Base-by-base conservation (phyloP, 2,797 vertebrate genomes). In the Nothura maculosa region DNA sequence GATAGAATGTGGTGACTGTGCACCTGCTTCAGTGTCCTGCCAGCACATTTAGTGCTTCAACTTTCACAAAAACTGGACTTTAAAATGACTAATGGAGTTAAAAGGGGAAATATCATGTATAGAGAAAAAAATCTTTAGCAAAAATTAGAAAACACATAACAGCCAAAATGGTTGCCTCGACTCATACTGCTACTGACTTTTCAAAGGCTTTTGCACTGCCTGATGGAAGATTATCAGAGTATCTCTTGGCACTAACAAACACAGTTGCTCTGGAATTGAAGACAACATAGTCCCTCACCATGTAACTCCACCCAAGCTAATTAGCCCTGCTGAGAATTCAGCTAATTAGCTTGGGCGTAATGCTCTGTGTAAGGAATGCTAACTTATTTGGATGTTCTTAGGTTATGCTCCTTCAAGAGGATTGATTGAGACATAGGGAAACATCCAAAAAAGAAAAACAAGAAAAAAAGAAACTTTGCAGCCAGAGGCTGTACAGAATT, bases 41-140 rank as follows among this genome's bases (percentile, higher is more conserved):
- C 90, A 95, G 36, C 64, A 67, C 1, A 9, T 74, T 88, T 90
- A 43, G 36, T 64, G 50, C 57, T 87, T 89, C 20, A 21, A 13
- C 43, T 87, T 94, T 80, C 57, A 81, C 45, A 90, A 9, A 79
- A 93, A 83, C n/a, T 24, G 38, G 48, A 84, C 93, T 90, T 52
- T 87, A 54, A 92, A 87, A 58, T 64, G 48, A 69, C 60, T 93
- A 69, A 85, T 73, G 50, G 30, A 74, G 73, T 92, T 34, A 91
- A 28, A 50, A n/a, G 61, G 17, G 34, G 34, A 86, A 85, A 75
- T 50, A 61, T 20, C 19, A 60, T 7, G 5, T 32, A 38, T 57
- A 50, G n/a, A 87, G 17, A 67, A 91, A 66, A 91, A 63, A 93
- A 60, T 8, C 16, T 78, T 15, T 11, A 81, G 10, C n/a, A 63